Conservation (phyloP, 1,140 invertebrate species). For the Drepana arcuata region DNA sequence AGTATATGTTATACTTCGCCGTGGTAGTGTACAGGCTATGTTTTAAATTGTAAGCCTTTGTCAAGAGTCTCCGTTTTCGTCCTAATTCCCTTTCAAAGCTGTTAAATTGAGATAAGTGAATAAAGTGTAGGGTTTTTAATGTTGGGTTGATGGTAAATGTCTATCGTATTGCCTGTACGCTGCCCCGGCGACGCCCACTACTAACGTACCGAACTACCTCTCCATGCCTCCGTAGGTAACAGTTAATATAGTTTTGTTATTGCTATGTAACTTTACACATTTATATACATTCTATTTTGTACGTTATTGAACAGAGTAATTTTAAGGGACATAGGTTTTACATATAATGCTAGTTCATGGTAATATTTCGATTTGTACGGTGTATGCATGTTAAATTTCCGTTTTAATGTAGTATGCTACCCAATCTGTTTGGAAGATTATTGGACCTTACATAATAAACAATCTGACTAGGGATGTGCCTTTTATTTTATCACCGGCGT, state of each 20-base stretch:
- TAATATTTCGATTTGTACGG: conserved; percentile 26
- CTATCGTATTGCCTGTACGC: no score
- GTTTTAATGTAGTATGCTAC: conserved; percentile 42
- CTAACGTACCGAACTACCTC: conserved; percentile 61
- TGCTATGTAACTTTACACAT: conserved; percentile 24
- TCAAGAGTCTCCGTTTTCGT: no score
- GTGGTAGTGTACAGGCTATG: no score
- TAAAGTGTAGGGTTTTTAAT: no score
- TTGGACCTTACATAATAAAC: conserved; percentile 57
- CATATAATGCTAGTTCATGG: conserved; percentile 19
- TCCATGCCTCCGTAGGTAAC: conserved; percentile 56
- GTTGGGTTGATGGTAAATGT: no score
- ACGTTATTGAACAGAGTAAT: conserved; percentile 49
- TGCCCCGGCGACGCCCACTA: no score
- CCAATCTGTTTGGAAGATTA: conserved; percentile 45
- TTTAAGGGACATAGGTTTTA: conserved; percentile 55
- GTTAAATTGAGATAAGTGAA: no score
- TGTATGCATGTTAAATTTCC: conserved; percentile 48
- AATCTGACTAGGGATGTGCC: conserved; percentile 41
- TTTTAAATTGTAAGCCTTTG: no score
- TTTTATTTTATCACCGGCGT: conserved; percentile 12
- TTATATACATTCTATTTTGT: conserved; percentile 44
- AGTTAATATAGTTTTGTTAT: conserved; percentile 59
- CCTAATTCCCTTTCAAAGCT: no score
- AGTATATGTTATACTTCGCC: no score